Percentiles rank a stretch among this genome's conserved stretches.
These are phyloP conservation scores for Torymus texanus DNA, from an alignment of 2,888 invertebrate genomes.

Conservation along the genomic window DNA sequence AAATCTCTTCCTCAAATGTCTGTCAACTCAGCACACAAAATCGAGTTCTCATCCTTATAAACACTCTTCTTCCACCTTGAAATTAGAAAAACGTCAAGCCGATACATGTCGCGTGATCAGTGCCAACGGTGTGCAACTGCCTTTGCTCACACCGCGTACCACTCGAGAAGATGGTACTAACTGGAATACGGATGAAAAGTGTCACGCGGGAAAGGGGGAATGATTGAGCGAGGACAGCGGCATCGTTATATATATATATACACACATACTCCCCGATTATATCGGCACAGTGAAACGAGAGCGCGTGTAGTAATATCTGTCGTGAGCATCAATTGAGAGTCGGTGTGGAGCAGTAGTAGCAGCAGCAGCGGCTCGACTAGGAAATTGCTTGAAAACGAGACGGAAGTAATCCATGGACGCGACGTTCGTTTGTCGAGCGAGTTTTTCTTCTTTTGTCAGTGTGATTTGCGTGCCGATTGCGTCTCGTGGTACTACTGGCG, in stretches of 20 bases:
- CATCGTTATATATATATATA: slow-evolving; percentile 1
- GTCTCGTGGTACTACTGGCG: not conserved
- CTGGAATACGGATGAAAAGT: slow-evolving; percentile 44
- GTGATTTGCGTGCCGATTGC: not conserved
- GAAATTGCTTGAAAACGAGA: slow-evolving; percentile 49
- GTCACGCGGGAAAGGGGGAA: slow-evolving; percentile 4
- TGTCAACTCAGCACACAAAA: not conserved
- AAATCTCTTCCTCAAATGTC: no score
- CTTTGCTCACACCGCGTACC: not conserved
- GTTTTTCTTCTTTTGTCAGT: slow-evolving; percentile 1
- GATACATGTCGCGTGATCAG: not conserved
- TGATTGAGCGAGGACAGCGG: slow-evolving; percentile 42
- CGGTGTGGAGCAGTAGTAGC: no score
- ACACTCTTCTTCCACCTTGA: slow-evolving; percentile 20
- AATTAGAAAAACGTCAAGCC: slow-evolving; percentile 49
- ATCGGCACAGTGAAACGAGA: not conserved
- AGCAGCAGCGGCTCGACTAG: not conserved
- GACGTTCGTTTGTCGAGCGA: not conserved
- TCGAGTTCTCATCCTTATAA: not conserved
- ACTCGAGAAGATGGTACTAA: slow-evolving; percentile 18
- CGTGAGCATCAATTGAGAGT: slow-evolving; percentile 21
- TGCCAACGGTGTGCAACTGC: no score
- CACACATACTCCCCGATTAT: slow-evolving; percentile 1
- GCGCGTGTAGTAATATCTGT: slow-evolving; percentile 38
- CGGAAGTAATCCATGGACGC: slow-evolving; percentile 17